These are phyloP conservation scores for Zaprionus davidi DNA, from an alignment of 1,140 invertebrate genomes.

Conservation along the genomic window DNA sequence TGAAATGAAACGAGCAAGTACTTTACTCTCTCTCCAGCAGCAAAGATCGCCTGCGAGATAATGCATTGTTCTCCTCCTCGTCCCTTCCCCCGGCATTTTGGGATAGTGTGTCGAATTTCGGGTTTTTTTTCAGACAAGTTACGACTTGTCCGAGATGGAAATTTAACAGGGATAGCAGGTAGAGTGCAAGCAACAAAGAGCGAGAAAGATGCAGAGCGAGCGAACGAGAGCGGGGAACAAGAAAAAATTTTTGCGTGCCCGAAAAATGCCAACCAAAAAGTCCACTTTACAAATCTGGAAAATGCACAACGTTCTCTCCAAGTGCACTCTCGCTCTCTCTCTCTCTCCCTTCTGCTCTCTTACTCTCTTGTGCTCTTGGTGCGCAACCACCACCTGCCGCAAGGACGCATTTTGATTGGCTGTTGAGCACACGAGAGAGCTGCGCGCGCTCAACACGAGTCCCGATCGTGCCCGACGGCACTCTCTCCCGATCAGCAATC, in stretches of 20 bases:
- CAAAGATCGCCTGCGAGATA: conserved; percentile 65
- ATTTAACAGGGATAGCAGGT: conserved; percentile 48
- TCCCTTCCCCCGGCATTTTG: conserved; percentile 47
- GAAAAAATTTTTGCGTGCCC: conserved; percentile 19
- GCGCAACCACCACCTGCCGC: conserved; percentile 77
- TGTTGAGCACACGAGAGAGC: conserved; percentile 11
- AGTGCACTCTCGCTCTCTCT: conserved; percentile 1
- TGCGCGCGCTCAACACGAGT: conserved; percentile 16
- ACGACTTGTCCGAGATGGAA: conserved; percentile 67
- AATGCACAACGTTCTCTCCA: conserved; percentile 18
- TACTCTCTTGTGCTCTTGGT: conserved; percentile 19
- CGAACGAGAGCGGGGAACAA: conserved; percentile 16
- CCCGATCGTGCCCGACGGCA: background rate
- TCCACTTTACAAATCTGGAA: conserved; percentile 49
- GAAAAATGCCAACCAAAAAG: conserved; percentile 45
- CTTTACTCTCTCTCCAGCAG: conserved; percentile 57
- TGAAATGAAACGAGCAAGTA: conserved; percentile 71
- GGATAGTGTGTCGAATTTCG: conserved; percentile 75
- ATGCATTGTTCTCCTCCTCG: conserved; percentile 55
- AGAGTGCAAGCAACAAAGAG: conserved; percentile 11
- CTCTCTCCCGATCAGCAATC: conserved; percentile 33
- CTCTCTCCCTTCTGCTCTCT: conserved; percentile 21
- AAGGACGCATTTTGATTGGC: conserved; percentile 58
- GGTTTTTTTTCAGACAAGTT: conserved; percentile 59
- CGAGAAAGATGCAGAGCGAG: conserved; percentile 44